Conservation (phyloP, 2,797 vertebrate species). For the Aphelocoma californica region DNA sequence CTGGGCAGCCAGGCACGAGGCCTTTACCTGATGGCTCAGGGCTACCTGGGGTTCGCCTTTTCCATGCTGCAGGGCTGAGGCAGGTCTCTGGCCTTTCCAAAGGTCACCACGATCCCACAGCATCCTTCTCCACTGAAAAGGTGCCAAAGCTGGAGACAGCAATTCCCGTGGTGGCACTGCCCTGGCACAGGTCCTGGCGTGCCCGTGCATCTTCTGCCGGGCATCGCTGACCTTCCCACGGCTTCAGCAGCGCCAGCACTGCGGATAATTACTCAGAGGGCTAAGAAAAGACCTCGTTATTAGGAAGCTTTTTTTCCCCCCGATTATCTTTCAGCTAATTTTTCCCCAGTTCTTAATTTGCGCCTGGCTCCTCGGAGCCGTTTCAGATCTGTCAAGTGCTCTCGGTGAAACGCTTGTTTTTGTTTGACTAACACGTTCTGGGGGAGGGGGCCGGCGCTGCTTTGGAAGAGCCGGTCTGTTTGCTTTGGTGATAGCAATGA, state of each 20-base stretch:
- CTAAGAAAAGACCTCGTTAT: neutral
- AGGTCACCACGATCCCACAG: neutral
- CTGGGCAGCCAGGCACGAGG: rapidly evolving
- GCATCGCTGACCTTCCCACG: neutral
- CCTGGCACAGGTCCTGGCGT: neutral
- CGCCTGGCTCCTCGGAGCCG: neutral
- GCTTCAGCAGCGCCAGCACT: neutral
- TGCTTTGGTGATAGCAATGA: conserved; percentile 72
- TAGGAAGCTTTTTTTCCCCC: neutral
- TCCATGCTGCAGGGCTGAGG: neutral
- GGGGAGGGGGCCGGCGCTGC: conserved; percentile 33
- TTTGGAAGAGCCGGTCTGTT: conserved; percentile 67
- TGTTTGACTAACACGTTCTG: conserved; percentile 69
- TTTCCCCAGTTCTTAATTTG: conserved; percentile 13
- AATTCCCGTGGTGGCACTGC: neutral
- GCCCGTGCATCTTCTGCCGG: neutral
- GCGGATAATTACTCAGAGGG: neutral
- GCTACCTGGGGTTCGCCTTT: neutral
- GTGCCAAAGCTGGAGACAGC: neutral
- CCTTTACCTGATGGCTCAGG: neutral
- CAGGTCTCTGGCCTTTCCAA: neutral
- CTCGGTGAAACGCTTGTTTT: conserved; percentile 53
- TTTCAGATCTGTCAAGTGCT: conserved; percentile 45
- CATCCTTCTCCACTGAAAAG: neutral
- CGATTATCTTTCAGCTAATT: conserved; percentile 41